phyloP scores from a whole-genome alignment of 2,888 invertebrate species.

The Helicoverpa assulta region DNA sequence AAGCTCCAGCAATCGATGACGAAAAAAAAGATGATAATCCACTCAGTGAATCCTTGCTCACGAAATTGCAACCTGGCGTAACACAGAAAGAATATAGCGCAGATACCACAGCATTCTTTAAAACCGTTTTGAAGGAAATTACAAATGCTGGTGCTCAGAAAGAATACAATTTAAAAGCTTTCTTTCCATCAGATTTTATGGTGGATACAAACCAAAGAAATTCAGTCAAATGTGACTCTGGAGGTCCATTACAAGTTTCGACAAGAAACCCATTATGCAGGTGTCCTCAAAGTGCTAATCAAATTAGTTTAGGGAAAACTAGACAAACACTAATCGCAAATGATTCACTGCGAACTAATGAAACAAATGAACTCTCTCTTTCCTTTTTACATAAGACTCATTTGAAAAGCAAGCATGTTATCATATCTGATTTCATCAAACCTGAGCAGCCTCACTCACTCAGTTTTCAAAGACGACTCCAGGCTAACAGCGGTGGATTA shows the following conservation, averaged over 20 bases:
- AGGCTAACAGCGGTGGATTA: slow-evolving; percentile 5
- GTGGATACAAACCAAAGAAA: slow-evolving; percentile 10
- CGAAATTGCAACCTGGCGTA: slow-evolving; percentile 8
- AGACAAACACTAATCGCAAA: not conserved
- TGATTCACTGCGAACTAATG: not conserved
- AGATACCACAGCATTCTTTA: slow-evolving; percentile 70
- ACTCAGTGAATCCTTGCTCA: slow-evolving; percentile 12
- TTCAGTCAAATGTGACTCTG: not conserved
- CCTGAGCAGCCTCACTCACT: slow-evolving; percentile 11
- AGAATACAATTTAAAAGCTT: slow-evolving; percentile 43
- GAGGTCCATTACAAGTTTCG: slow-evolving; percentile 4
- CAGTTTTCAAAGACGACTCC: slow-evolving; percentile 26
- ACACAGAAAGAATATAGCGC: slow-evolving; percentile 48
- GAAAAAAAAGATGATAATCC: slow-evolving; percentile 15
- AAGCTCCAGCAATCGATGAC: not conserved
- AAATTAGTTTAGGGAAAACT: not conserved
- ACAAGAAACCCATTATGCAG: slow-evolving; percentile 15
- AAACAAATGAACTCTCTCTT: slow-evolving; percentile 62
- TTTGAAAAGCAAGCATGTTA: slow-evolving; percentile 2
- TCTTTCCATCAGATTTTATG: slow-evolving; percentile 15
- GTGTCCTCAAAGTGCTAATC: not conserved
- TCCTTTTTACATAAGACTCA: slow-evolving; percentile 62
- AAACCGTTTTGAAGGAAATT: slow-evolving; percentile 76
- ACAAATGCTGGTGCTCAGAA: slow-evolving; percentile 61
- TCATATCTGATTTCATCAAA: not conserved